phyloP scores from a whole-genome alignment of 2,797 vertebrate genomes.

The Ibycter americanus region DNA sequence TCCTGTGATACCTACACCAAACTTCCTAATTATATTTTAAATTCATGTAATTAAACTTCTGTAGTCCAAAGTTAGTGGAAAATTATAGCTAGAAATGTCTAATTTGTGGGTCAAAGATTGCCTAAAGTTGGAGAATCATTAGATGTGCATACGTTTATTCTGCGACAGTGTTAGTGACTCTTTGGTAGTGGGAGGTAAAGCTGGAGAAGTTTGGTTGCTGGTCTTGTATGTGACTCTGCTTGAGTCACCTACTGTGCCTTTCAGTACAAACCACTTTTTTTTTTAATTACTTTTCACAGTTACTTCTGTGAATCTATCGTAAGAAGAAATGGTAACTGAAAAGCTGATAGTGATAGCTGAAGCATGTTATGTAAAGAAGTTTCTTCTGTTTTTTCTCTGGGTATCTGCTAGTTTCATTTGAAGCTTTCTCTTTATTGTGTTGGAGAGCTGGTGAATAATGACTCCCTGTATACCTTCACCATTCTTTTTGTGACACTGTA shows the following conservation, averaged over 20 bases:
- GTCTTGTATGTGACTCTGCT: background rate
- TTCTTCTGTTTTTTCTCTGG: background rate
- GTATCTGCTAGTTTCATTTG: background rate
- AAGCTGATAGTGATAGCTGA: background rate
- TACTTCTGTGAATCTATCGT: background rate
- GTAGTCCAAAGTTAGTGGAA: background rate
- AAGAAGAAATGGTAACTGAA: background rate
- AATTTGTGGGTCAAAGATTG: background rate
- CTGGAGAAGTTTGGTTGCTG: background rate
- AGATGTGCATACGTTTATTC: rapidly evolving
- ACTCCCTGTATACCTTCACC: background rate
- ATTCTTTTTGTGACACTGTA: background rate
- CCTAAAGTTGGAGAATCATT: background rate
- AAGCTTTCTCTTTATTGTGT: background rate
- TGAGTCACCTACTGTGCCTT: rapidly evolving
- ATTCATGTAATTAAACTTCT: background rate
- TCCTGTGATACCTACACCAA: background rate
- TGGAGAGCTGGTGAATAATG: background rate
- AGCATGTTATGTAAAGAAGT: background rate
- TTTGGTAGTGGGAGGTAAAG: background rate
- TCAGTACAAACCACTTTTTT: background rate
- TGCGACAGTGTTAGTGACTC: background rate
- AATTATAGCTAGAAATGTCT: background rate
- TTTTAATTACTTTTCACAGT: background rate
- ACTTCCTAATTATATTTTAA: background rate